Percentiles rank a stretch among this genome's conserved stretches.
phyloP scores from a whole-genome alignment of 2,113 vertebrate species.

The Daubentonia madagascariensis region DNA sequence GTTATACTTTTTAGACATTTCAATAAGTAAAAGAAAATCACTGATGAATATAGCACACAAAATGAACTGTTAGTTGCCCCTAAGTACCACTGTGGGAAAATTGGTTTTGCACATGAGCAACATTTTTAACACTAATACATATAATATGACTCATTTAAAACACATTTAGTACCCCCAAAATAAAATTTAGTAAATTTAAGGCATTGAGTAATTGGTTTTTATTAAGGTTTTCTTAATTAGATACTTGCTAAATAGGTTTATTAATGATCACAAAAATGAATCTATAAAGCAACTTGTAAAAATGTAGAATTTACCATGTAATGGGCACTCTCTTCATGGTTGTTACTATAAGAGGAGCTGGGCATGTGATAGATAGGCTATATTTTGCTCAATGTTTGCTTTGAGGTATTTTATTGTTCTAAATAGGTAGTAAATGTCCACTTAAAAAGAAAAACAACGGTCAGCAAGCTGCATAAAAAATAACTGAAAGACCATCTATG shows the following conservation, averaged over 20 bases:
- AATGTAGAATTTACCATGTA: constrained; percentile 24
- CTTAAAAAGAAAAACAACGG: constrained; percentile 74
- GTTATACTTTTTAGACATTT: constrained; percentile 24
- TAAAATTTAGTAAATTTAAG: constrained; percentile 61
- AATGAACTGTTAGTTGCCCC: constrained; percentile 47
- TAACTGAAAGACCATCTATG: constrained; percentile 33
- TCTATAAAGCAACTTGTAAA: constrained; percentile 60
- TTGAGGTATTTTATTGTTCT: constrained; percentile 73
- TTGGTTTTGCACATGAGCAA: background rate
- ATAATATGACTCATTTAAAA: constrained; percentile 67
- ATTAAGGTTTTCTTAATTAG: constrained; percentile 73
- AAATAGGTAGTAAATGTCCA: constrained; percentile 71
- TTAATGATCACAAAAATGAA: constrained; percentile 69
- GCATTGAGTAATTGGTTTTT: constrained; percentile 64
- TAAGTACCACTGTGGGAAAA: constrained; percentile 44
- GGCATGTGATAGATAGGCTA: constrained; percentile 39
- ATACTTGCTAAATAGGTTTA: constrained; percentile 68
- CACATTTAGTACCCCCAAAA: constrained; percentile 63
- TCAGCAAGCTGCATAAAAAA: constrained; percentile 65
- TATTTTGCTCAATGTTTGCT: constrained; percentile 71
- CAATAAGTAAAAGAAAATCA: constrained; percentile 22
- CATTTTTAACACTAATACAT: constrained; percentile 25
- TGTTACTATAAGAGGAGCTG: constrained; percentile 46
- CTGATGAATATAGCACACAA: background rate
- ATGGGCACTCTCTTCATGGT: constrained; percentile 19